Conservation (phyloP, 1,140 invertebrate species). For the Drosophila lacertosa region DNA sequence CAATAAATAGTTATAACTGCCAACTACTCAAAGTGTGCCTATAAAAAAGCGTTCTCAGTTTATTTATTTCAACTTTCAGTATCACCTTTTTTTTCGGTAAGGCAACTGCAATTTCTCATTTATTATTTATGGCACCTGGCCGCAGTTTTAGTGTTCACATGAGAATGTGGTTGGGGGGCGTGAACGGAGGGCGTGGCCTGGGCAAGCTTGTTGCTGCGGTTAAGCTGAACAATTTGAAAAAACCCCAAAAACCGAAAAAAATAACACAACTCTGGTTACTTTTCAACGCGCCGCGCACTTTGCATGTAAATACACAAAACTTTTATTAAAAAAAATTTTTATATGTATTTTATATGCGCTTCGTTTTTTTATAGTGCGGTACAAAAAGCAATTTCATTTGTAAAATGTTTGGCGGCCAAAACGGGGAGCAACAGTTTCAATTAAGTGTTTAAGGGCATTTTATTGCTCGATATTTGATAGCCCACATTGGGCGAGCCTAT, state of each 20-base stretch:
- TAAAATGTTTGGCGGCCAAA: slow-evolving; percentile 43
- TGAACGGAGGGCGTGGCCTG: slow-evolving; percentile 5
- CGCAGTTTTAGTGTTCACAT: slow-evolving; percentile 61
- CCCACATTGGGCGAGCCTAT: slow-evolving; percentile 46
- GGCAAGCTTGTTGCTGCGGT: slow-evolving; percentile 64
- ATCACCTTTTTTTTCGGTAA: slow-evolving; percentile 30
- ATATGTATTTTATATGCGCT: slow-evolving; percentile 56
- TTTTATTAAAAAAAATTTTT: slow-evolving; percentile 74
- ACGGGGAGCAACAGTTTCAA: slow-evolving; percentile 71
- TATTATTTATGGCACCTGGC: slow-evolving; percentile 74
- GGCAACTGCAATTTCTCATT: slow-evolving; percentile 67
- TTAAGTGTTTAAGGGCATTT: slow-evolving; percentile 77
- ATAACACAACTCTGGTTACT: slow-evolving; percentile 8
- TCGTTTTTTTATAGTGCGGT: slow-evolving; percentile 46
- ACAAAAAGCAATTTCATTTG: slow-evolving; percentile 70
- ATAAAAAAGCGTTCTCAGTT: background rate
- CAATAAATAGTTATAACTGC: slow-evolving; percentile 11
- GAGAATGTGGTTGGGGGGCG: slow-evolving; percentile 7
- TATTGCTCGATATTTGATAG: slow-evolving; percentile 77
- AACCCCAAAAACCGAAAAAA: slow-evolving; percentile 13
- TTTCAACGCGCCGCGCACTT: slow-evolving; percentile 48
- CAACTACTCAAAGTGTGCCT: background rate
- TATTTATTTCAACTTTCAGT: slow-evolving; percentile 29
- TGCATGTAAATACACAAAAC: slow-evolving; percentile 76
- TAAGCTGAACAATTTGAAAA: slow-evolving; percentile 48